Conservation (phyloP, 1,140 invertebrate genomes). For the Eupeodes corollae region DNA sequence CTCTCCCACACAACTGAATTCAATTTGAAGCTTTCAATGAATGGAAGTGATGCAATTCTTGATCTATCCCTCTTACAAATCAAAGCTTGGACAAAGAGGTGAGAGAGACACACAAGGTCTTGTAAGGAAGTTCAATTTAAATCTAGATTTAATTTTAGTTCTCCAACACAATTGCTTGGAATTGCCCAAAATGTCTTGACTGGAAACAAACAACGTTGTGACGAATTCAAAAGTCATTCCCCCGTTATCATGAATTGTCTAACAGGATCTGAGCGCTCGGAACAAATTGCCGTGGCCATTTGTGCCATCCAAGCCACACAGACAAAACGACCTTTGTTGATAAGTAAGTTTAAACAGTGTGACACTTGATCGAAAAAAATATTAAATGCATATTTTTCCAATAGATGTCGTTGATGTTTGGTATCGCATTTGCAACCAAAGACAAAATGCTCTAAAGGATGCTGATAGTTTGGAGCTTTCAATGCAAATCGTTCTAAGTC, state of each 20-base stretch:
- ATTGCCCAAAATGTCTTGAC: slow-evolving; percentile 31
- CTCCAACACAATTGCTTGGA: slow-evolving; percentile 23
- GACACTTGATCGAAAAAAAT: not conserved
- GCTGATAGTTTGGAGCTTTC: slow-evolving; percentile 27
- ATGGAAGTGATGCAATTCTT: slow-evolving; percentile 28
- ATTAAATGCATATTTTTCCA: not conserved
- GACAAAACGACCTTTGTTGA: slow-evolving; percentile 24
- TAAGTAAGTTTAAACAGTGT: slow-evolving; percentile 26
- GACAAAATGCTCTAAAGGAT: slow-evolving; percentile 29
- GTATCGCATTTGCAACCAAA: slow-evolving; percentile 32
- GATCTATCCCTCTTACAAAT: slow-evolving; percentile 31
- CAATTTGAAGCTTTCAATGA: slow-evolving; percentile 27
- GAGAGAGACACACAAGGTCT: not conserved
- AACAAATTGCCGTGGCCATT: slow-evolving; percentile 27
- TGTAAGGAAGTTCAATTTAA: not conserved
- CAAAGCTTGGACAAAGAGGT: slow-evolving; percentile 35
- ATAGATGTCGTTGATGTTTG: slow-evolving; percentile 36
- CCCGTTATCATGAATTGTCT: slow-evolving; percentile 33
- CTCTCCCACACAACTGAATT: slow-evolving; percentile 30
- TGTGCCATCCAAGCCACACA: slow-evolving; percentile 29
- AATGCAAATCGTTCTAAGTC: slow-evolving; percentile 32
- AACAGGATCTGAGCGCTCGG: slow-evolving; percentile 32
- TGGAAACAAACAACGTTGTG: slow-evolving; percentile 25
- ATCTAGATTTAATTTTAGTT: slow-evolving; percentile 13
- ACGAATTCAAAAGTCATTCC: slow-evolving; percentile 15